These are phyloP conservation scores for Xenotilapia flavipinnis DNA, from an alignment of 2,113 vertebrate genomes.

Conservation along the genomic window DNA sequence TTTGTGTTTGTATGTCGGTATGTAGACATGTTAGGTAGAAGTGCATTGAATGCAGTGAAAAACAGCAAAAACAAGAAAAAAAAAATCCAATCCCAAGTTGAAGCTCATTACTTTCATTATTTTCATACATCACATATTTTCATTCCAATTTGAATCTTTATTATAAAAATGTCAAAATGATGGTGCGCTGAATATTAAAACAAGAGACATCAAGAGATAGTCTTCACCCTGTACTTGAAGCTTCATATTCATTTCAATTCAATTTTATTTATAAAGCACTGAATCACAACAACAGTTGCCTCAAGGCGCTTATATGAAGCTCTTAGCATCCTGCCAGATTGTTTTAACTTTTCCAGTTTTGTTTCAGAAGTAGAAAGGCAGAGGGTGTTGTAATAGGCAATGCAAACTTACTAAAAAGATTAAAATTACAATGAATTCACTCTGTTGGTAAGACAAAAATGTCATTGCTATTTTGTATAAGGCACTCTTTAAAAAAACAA, in stretches of 20 bases:
- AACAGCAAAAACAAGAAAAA: background rate
- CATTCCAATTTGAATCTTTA: background rate
- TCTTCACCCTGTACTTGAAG: background rate
- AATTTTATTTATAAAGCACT: background rate
- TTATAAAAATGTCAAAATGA: background rate
- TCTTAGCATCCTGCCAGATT: background rate
- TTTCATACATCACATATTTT: background rate
- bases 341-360: background rate
- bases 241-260: background rate
- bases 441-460: background rate
- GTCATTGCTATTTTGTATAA: background rate
- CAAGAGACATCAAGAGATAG: background rate
- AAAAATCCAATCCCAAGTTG: background rate
- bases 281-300: background rate
- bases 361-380: background rate
- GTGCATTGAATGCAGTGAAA: background rate
- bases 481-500: background rate
- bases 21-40: background rate
- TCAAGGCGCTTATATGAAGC: background rate
- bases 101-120: background rate
- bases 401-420: background rate
- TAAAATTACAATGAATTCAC: background rate
- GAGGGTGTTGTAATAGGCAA: background rate
- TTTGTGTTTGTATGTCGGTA: constrained; percentile 19
- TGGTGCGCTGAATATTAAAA: background rate